phyloP scores from a whole-genome alignment of 2,888 invertebrate genomes.

The Hymenopus coronatus region DNA sequence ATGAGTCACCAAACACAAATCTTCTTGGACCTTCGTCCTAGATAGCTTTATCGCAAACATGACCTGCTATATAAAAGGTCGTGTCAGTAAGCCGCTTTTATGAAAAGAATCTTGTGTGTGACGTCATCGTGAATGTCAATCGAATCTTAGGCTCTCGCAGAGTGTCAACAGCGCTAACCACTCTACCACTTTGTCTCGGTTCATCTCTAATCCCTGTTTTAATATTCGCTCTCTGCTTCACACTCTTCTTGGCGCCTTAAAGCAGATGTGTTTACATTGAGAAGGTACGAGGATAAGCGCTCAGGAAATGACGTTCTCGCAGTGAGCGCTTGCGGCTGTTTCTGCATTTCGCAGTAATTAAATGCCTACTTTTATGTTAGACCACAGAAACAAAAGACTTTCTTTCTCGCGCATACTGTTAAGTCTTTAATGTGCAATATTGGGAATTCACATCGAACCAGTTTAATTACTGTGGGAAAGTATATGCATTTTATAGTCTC shows the following conservation, averaged over 20 bases:
- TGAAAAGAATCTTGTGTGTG: neutral
- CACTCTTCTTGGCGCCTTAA: neutral
- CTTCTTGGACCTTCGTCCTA: too few species aligned
- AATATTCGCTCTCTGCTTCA: neutral
- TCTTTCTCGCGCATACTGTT: too few species aligned
- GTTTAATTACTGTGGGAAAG: too few species aligned
- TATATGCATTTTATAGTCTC: too few species aligned
- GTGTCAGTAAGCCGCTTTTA: neutral
- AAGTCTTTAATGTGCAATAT: too few species aligned
- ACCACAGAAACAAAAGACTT: too few species aligned
- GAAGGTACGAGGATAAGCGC: too few species aligned
- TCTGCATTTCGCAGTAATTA: neutral
- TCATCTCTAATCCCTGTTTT: neutral
- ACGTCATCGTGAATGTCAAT: neutral
- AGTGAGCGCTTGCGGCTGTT: neutral
- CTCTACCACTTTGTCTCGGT: neutral
- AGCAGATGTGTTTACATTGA: neutral
- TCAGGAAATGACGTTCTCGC: too few species aligned
- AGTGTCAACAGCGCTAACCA: neutral
- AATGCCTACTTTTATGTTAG: too few species aligned
- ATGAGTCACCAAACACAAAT: too few species aligned
- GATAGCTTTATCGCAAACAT: neutral
- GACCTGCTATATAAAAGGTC: neutral
- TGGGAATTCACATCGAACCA: too few species aligned
- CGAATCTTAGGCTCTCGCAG: neutral